A percentile compares a stretch with the other conserved stretches of the same genome.
Conservation (phyloP, 2,888 invertebrate genomes). For the Drosophila setosimentum region DNA sequence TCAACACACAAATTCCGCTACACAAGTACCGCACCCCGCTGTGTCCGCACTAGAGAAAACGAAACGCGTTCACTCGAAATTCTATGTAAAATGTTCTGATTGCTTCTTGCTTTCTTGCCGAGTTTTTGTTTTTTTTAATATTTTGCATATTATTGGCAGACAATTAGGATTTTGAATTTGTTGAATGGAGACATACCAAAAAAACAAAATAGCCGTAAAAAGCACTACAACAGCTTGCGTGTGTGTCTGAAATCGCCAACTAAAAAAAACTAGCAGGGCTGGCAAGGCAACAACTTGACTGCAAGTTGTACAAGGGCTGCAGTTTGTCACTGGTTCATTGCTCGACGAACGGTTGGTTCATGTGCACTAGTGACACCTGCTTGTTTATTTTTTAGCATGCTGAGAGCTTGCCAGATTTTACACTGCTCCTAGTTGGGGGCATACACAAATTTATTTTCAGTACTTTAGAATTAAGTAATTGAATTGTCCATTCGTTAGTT, state of each 20-base stretch:
- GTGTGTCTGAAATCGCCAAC: constrained; percentile 72
- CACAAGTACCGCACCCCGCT: constrained; percentile 52
- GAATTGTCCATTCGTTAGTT: no score
- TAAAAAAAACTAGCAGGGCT: constrained; percentile 67
- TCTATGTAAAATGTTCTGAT: constrained; percentile 57
- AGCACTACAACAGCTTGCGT: constrained; percentile 72
- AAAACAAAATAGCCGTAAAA: constrained; percentile 80
- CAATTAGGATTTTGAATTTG: constrained; percentile 24
- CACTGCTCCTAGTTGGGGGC: no score
- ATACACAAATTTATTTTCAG: no score
- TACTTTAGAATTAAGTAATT: no score
- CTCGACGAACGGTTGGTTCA: background rate
- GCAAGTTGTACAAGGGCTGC: constrained; percentile 42
- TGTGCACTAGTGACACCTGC: constrained; percentile 28
- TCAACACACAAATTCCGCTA: constrained; percentile 60
- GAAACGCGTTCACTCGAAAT: constrained; percentile 60
- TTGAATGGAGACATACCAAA: constrained; percentile 63
- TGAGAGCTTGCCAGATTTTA: no score
- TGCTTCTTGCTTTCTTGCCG: constrained; percentile 27
- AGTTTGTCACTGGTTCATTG: constrained; percentile 14
- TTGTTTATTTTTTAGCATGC: background rate
- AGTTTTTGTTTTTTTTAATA: background rate
- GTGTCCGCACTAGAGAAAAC: no score
- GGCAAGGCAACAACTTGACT: constrained; percentile 40
- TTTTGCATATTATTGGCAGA: constrained; percentile 8